These are phyloP conservation scores for Argyresthia albistria DNA, from an alignment of 2,888 invertebrate genomes.

Conservation along the genomic window DNA sequence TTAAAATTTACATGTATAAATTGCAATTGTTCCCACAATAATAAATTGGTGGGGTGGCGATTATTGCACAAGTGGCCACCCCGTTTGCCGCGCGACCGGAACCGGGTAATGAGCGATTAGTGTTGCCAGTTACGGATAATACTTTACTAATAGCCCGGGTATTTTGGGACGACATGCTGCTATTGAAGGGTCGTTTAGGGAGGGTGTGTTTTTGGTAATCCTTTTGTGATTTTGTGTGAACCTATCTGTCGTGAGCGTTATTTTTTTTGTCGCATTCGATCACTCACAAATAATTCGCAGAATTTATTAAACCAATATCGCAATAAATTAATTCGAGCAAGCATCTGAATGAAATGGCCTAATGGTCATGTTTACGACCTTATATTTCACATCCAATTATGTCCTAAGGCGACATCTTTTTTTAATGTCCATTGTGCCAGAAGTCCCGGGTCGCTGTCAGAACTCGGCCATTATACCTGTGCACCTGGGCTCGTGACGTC, in stretches of 20 bases:
- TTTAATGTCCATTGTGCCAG: not conserved
- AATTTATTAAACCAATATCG: not conserved
- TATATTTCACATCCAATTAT: constrained; percentile 4
- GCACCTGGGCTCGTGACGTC: too few relatives aligned
- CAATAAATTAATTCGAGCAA: not conserved
- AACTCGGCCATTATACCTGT: too few relatives aligned
- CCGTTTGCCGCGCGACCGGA: constrained; percentile 34
- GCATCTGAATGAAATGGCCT: not conserved
- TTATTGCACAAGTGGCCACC: constrained; percentile 20
- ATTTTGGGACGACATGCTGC: constrained; percentile 19
- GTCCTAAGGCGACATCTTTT: not conserved
- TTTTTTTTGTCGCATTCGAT: not conserved
- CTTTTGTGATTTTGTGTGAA: constrained; percentile 7
- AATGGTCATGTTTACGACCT: not conserved
- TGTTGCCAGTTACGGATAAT: constrained; percentile 66
- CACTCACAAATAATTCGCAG: not conserved
- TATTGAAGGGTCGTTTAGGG: constrained; percentile 25
- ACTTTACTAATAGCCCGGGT: constrained; percentile 56
- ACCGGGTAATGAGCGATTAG: constrained; percentile 67
- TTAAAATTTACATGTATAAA: not conserved
- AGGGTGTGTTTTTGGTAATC: constrained; percentile 17
- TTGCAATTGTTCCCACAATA: constrained; percentile 26
- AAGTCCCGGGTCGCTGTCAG: too few relatives aligned
- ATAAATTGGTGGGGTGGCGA: constrained; percentile 19
- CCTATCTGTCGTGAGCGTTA: not conserved